Base-by-base conservation (phyloP, 2,113 vertebrate species). In the Collichthys lucidus region DNA sequence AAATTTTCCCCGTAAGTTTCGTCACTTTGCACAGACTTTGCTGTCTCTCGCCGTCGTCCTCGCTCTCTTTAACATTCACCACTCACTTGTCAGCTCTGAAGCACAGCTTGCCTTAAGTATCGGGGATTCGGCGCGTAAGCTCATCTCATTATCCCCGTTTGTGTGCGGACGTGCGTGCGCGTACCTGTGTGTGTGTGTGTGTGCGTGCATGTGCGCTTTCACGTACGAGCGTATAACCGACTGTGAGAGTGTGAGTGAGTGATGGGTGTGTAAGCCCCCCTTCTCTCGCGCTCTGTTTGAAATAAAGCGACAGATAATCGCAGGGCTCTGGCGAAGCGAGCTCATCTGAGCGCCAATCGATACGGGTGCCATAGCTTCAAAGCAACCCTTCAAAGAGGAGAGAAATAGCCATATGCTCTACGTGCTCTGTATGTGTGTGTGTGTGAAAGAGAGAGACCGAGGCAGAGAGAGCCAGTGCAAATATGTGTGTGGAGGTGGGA, bases 231-330 rank as follows among this genome's bases (percentile, higher is more conserved):
- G 70, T 79, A 85, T 82, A 82, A 81, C 85, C 57, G 80, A 88
- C 88, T 87, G 87, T 92, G 90, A 86, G 89, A 87, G 82, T 82
- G 89, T 90, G 91, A 89, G 90, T 93, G 93, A 93, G 86, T 92
- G 92, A 92, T 84, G 89, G 92, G 88, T 84, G 91, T 55, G 83
- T 93, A 93, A 94, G 92, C 92, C 90, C 83, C 82, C 82, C 83
- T 84, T 90, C 86, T 85, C 89, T 79, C 10, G 88, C 83, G 66
- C 87, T 88, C 92, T 86, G 93, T 94, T 94, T 94, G 93, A 94
- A 94, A 93, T 93, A 93, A 93, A 94, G 93, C 92, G 92, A 94
- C 93, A 93, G 92, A 94, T 93, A 93, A 94, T 94, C 93, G 88
- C 90, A 85, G 92, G 91, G 93, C 90, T 94, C 93, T 90, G 91